Conservation (phyloP, 2,888 invertebrate species). For the Homarus gammarus region DNA sequence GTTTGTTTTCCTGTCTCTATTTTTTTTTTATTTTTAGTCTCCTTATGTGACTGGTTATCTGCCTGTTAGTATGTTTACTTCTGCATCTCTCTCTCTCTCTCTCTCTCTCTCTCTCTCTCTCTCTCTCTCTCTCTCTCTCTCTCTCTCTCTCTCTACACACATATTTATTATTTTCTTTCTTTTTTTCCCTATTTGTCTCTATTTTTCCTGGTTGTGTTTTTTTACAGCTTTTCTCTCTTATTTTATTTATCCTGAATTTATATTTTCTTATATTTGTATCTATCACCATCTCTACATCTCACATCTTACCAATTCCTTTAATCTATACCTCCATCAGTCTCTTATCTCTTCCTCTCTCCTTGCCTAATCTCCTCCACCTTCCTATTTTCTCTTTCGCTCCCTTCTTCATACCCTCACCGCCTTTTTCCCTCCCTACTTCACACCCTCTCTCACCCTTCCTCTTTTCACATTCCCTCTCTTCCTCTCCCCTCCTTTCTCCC, state of each 20-base stretch:
- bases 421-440: background rate
- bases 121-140: background rate
- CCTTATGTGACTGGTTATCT: too few species aligned
- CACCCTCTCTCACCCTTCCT: background rate
- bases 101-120: background rate
- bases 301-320: background rate
- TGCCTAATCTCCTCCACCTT: too few species aligned
- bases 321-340: background rate
- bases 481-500: too few species aligned
- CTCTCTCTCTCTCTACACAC: background rate
- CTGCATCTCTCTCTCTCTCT: constrained; percentile 5
- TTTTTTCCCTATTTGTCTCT: too few species aligned
- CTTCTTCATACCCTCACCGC: too few species aligned
- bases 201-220: too few species aligned
- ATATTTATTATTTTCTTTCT: background rate
- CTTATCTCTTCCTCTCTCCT: constrained; percentile 18
- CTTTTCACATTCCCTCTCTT: background rate
- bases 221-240: too few species aligned
- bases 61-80: background rate
- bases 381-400: too few species aligned
- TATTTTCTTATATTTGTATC: too few species aligned
- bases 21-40: too few species aligned
- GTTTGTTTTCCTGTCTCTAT: too few species aligned
- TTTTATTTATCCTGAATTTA: too few species aligned
- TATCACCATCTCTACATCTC: background rate